Evolutionary conservation across 2,797 vertebrate genomes (phyloP), one percentile per base, ranked within the genome.

Genomic region (Sebastes oblongus): DNA sequence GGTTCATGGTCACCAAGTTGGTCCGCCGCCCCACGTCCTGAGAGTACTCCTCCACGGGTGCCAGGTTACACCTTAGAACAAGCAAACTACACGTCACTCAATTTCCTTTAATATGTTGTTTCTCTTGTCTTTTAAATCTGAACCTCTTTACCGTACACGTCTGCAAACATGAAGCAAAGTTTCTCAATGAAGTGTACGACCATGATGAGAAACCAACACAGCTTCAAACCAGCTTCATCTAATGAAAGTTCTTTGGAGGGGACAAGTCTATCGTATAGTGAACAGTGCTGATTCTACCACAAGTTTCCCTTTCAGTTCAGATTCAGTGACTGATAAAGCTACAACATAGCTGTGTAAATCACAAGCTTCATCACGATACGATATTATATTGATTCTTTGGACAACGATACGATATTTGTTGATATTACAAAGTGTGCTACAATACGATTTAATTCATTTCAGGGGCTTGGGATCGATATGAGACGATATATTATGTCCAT

Each of bases 1-100:
- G 98, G 92, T 99, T 99, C 98, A 99, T 99, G 3, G 98, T 99
- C 90, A 99, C 98, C 92, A 99, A 90, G 90, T 96, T 96, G 0
- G 97, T 98, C 88, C 96, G 96, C 80, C 87, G 82, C 2, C 98
- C 98, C 77, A 99, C 98, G 0, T 99, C 98, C 77, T 42, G 90
- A 0, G 94, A 94, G 76, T 96, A 99, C 52, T 98, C 97, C 89
- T 98, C 97, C 84, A 99, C 97, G 0, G 98, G 98, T n/a, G 98
- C 98, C 91, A 99, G 93, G 85, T 99, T 99, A 91, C 98, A 99
- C 92, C 98, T 99, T 77, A 1, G 36, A 52, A 30, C n/a, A 81
- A 60, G 66, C 18, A 76, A 78, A 56, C 52, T 16, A 74, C 54
- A 56, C 11, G 27, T 30, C 3, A 29, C 12, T 61, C n/a, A 12